Base-by-base conservation (phyloP, 1,140 invertebrate genomes). In the Chionoecetes opilio region DNA sequence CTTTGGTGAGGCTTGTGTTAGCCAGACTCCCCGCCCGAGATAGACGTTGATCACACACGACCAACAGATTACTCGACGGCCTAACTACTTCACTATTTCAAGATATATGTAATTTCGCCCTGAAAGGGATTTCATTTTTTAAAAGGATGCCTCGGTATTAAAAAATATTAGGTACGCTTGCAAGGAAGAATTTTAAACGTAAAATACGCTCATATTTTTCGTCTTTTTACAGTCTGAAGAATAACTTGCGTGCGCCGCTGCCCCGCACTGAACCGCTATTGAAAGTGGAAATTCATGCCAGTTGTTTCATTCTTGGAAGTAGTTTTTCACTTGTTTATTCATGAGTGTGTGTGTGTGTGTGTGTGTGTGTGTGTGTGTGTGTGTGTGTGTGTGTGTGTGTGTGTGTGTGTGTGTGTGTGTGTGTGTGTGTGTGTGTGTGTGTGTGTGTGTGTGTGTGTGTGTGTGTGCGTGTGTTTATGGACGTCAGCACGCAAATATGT, bases 341-440 rank as follows among this genome's bases (percentile, higher is more conserved):
- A 26, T 75, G 11, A 3, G 53, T 75, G 11, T 26, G 0, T 75
- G 63, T n/a, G 63, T 8, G 0, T 75, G 63, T 75, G 63, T 75
- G 63, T 75, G 63, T 75, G 63, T 75, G 63, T 75, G 63, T 75
- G 63, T 75, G 63, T 75, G 63, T 75, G 63, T 75, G 63, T 75
- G 63, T 75, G 63, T 75, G 63, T 75, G 63, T 75, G 63, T 75
- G 63, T 75, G 63, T 75, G 63, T 75, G 63, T 75, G 63, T 75
- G 63, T 75, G 63, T n/a, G n/a, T 75, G 63, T 26, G n/a, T n/a
- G 63, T 26, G 21, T n/a, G 63, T n/a, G 63, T n/a, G 63, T n/a
- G 21, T 26, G n/a, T n/a, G 8, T 75, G 21, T 75, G 21, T 46
- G 41, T 46, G 41, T 46, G 41, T 46, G 41, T 46, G 41, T 46